Evolutionary conservation across 37 sponge, comb jelly and placozoan species (phyloP), one percentile per base, ranked within the genome.

Genomic region (Crambe crambe): DNA sequence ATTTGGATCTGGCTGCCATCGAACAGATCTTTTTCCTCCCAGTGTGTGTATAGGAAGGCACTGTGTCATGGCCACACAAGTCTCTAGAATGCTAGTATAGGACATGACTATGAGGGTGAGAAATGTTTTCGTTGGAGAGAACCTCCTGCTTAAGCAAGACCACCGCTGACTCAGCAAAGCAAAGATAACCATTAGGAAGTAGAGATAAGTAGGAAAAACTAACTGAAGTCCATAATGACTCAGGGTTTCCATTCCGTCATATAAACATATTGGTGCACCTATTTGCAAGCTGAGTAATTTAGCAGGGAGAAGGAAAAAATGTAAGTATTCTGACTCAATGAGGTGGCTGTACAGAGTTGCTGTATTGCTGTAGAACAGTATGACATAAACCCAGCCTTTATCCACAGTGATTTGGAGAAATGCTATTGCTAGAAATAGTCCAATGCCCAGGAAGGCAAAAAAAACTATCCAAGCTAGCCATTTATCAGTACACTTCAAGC

Each of bases 1-100:
- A 70, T 64, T 84, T 5, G 78, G 73, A 68, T 84, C 85, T 3
- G 47, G 1, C 1, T 27, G n/a, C 85, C 85, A 84, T 21, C 77
- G 77, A 25, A 70, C 4, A 21, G 56, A 38, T 12, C 23, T 32
- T 31, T 78, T 34, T 27, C 71, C 80, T 12, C 36, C 54, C 6
- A 61, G 63, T 39, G 59, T 42, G 25, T 34, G 68, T 3, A 51
- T 0, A 21, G 37, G 29, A 15, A 31, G 20, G 15, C 27, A 9
- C 32, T 44, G 35, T 5, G 78, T 37, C 22, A 86, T 64, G 31
- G 38, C 23, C 3, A 79, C 8, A 61, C 60, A 73, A 25, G 74
- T 51, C 32, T 37, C 59, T 20, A 70, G 22, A 2, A 86, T 32
- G 32, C 72, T 40, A 20, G 27, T 36, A 64, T 77, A 86, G 68